Evolutionary conservation across 2,888 invertebrate genomes (phyloP).

Genomic region (Polymixis flavicincta): DNA sequence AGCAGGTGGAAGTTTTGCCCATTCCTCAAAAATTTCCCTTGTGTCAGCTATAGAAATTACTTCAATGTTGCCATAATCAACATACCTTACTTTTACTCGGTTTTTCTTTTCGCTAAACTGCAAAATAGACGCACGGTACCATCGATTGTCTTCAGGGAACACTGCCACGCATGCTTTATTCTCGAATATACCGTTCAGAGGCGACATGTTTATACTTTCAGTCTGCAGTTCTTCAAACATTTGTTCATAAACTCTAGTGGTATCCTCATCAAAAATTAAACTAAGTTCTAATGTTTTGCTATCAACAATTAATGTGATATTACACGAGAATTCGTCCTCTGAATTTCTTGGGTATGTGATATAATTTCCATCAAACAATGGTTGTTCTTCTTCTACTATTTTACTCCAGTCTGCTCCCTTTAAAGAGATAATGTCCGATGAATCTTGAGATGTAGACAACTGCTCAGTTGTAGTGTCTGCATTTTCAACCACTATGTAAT

Average conservation of each 20-base stretch:
- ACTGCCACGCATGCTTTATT: slow-evolving; percentile 92
- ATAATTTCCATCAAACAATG: slow-evolving; percentile 64
- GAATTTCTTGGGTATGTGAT: slow-evolving; percentile 71
- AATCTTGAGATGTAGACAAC: slow-evolving; percentile 68
- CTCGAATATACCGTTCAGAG: slow-evolving; percentile 83
- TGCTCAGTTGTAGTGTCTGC: slow-evolving; percentile 65
- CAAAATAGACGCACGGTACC: slow-evolving; percentile 93
- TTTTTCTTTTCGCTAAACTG: slow-evolving; percentile 83
- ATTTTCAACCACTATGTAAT: slow-evolving; percentile 77
- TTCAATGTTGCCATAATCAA: slow-evolving; percentile 94
- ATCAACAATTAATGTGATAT: slow-evolving; percentile 79
- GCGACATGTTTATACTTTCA: slow-evolving; percentile 81
- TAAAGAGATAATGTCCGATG: slow-evolving; percentile 69
- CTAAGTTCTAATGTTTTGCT: slow-evolving; percentile 77
- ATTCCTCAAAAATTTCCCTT: slow-evolving; percentile 87
- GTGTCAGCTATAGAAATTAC: slow-evolving; percentile 84
- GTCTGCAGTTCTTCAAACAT: slow-evolving; percentile 89
- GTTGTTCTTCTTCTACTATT: slow-evolving; percentile 77
- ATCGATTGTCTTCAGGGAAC: slow-evolving; percentile 91
- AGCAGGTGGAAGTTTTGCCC: slow-evolving; percentile 88
- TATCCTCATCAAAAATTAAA: slow-evolving; percentile 82
- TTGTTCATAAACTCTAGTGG: slow-evolving; percentile 82
- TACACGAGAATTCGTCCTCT: slow-evolving; percentile 77
- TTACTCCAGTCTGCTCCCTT: slow-evolving; percentile 79
- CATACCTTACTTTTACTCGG: slow-evolving; percentile 92